Base-by-base conservation (phyloP, 1,140 invertebrate genomes). In the Euwallacea similis region DNA sequence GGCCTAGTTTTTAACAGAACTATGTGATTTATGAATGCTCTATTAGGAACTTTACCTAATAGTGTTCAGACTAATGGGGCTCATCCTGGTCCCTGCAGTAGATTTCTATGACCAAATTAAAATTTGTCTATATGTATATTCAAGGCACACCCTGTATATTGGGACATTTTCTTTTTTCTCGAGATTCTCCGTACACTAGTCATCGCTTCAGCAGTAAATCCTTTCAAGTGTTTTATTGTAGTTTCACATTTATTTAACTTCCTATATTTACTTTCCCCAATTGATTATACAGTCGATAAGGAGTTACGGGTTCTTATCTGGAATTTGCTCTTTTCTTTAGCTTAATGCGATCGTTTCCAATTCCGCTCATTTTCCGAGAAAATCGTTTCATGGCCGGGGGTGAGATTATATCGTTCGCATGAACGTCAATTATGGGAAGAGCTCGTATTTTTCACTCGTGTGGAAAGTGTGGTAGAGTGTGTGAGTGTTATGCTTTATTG, bases 291-390 rank as follows among this genome's bases (percentile, higher is more conserved):
- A 66, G 53, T 46, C 53, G 64, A 66, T 66, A 66, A 66, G 50
- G 42, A 13, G 11, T 42, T 66, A 55, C 47, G 64, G 21, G 47
- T 55, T 43, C 50, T 66, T 66, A 66, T 66, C 33, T 55, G 53
- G 64, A 47, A 66, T 54, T 66, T 66, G 53, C 21, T 66, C 64
- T 55, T 66, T 66, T 66, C 61, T 63, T 66, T 42, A 42, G 33
- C 47, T 68, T 55, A 74, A 69, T 73, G 73, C 66, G 70, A 66
- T 66, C 64, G 64, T 67, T 77, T 74, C 74, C 76, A 77, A 76
- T 77, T 77, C 74, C 65, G 71, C 69, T 76, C 74, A 73, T 77
- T 77, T 76, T 75, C 74, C 74, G 76, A 71, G 72, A 74, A 77
- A 76, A 76, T 74, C 76, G 76, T 76, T 77, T 77, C 74, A 74